Conservation (phyloP, 2,888 invertebrate species). For the Prosapia bicincta region DNA sequence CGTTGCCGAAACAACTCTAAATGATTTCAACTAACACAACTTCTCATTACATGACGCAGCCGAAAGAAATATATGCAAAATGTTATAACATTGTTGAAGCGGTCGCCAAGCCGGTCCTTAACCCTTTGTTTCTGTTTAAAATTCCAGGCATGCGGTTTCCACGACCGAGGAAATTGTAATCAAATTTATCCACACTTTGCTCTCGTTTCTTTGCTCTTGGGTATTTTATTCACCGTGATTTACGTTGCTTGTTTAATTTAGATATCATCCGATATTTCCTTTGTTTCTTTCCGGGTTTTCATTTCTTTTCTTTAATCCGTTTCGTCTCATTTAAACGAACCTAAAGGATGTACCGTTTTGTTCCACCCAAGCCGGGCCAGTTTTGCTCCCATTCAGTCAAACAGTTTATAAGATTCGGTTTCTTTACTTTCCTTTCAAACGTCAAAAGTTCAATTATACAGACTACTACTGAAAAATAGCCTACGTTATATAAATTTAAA, state of each 20-base stretch:
- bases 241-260: not conserved
- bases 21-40: not conserved
- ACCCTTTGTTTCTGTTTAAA: constrained; percentile 11
- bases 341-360: not conserved
- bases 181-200: constrained; percentile 14
- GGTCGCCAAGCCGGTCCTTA: not conserved
- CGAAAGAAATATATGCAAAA: not conserved
- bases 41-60: not conserved
- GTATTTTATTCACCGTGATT: not conserved
- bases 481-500: too few relatives aligned
- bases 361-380: not conserved
- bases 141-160: constrained; percentile 7
- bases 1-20: not conserved
- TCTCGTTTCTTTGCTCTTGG: not conserved
- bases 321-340: not conserved
- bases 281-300: not conserved
- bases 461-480: too few relatives aligned
- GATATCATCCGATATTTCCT: not conserved
- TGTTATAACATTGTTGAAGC: not conserved
- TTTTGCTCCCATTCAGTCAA: too few relatives aligned
- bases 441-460: too few relatives aligned
- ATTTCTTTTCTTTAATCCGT: not conserved
- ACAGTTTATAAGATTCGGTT: too few relatives aligned
- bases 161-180: constrained; percentile 21
- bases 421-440: too few relatives aligned